phyloP scores from a whole-genome alignment of 2,888 invertebrate species.

The Caradrina clavipalpis region DNA sequence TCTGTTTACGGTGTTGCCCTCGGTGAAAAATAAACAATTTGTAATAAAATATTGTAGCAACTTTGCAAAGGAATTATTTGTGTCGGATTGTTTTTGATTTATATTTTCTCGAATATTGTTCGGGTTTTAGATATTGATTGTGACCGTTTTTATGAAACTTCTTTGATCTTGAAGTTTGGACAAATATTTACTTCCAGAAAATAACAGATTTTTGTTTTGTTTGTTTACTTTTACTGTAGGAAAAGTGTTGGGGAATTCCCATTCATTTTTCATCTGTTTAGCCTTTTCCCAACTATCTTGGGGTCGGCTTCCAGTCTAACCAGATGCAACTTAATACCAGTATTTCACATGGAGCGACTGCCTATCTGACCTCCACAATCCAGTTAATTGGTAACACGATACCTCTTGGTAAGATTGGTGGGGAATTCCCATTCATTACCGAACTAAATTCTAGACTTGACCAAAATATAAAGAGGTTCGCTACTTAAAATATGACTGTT shows the following conservation, averaged over 20 bases:
- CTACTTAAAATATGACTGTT: background rate
- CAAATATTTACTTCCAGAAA: background rate
- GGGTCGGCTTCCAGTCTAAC: too few species aligned
- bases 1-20: constrained; percentile 75
- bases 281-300: too few species aligned
- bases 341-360: too few species aligned
- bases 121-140: constrained; percentile 9
- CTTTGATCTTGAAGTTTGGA: constrained; percentile 10
- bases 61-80: constrained; percentile 56
- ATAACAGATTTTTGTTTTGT: background rate
- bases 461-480: background rate
- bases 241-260: background rate
- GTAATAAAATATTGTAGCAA: constrained; percentile 58
- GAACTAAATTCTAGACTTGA: background rate
- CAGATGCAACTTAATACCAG: too few species aligned
- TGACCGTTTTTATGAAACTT: constrained; percentile 2
- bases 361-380: too few species aligned
- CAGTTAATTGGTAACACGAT: too few species aligned
- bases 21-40: constrained; percentile 76
- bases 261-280: too few species aligned
- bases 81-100: constrained; percentile 56
- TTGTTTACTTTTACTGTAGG: background rate
- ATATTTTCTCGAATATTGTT: constrained; percentile 45
- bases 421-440: background rate
- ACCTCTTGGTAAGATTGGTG: too few species aligned